Conservation (phyloP, 2,797 vertebrate species). For the Chelidonichthys spinosus region DNA sequence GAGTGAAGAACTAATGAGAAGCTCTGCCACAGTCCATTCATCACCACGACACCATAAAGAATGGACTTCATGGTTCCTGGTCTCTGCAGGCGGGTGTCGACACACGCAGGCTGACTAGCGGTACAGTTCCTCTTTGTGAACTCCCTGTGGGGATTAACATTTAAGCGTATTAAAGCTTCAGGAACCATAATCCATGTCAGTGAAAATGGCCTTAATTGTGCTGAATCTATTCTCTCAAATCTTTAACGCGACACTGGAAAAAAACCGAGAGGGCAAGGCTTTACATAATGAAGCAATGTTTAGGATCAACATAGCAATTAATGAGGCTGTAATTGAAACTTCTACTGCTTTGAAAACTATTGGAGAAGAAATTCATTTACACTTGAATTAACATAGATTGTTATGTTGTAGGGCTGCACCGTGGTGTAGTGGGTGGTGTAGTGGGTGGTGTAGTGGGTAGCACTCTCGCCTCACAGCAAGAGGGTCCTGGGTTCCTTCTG, state of each 20-base stretch:
- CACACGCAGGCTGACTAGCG: slow-evolving; percentile 14
- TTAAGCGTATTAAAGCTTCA: slow-evolving; percentile 32
- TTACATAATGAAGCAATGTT: slow-evolving; percentile 7
- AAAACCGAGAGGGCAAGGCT: not conserved
- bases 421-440: too few relatives aligned
- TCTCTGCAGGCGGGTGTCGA: slow-evolving; percentile 7
- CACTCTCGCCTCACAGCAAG: too few relatives aligned
- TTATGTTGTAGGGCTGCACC: too few relatives aligned
- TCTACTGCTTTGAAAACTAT: not conserved
- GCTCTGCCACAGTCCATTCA: slow-evolving; percentile 10
- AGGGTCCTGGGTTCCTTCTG: too few relatives aligned
- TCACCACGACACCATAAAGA: slow-evolving; percentile 16
- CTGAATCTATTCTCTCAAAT: slow-evolving; percentile 15
- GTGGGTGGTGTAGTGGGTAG: too few relatives aligned
- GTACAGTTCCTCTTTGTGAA: slow-evolving; percentile 8
- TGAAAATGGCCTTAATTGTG: slow-evolving; percentile 22
- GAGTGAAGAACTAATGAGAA: slow-evolving; percentile 22
- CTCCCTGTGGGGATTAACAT: slow-evolving; percentile 28
- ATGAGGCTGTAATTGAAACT: not conserved
- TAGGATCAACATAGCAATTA: not conserved
- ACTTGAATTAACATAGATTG: not conserved
- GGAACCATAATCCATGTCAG: slow-evolving; percentile 20
- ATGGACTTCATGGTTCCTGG: slow-evolving; percentile 4
- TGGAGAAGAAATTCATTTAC: not conserved
- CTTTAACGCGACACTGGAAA: not conserved